A percentile compares a stretch with the other conserved stretches of the same genome.
Conservation (phyloP, 2,888 invertebrate species). For the Noctua janthina region DNA sequence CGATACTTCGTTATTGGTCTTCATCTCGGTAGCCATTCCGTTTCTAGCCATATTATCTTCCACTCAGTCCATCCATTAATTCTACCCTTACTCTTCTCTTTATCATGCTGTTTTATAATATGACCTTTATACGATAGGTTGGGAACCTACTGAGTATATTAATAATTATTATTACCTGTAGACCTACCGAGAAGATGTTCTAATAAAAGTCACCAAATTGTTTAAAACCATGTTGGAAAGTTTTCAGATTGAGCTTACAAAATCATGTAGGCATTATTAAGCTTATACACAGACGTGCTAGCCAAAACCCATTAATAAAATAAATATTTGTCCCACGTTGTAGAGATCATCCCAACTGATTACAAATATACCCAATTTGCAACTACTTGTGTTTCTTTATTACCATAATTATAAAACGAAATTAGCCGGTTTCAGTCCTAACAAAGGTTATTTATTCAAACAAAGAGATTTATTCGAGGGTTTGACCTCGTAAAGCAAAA, state of each 20-base stretch:
- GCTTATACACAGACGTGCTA: conserved; percentile 5
- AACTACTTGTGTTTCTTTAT: conserved; percentile 53
- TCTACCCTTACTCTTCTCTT: not conserved
- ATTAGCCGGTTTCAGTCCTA: conserved; percentile 30
- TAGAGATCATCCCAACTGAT: conserved; percentile 37
- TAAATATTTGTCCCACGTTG: conserved; percentile 35
- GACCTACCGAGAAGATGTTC: not conserved
- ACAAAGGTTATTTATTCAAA: conserved; percentile 54
- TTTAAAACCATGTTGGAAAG: not conserved
- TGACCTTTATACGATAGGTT: not conserved
- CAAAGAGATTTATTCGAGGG: conserved; percentile 56
- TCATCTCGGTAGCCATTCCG: not conserved
- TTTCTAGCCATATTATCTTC: not conserved
- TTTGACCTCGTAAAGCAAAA: conserved; percentile 45
- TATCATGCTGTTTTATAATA: not conserved
- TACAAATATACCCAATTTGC: conserved; percentile 47
- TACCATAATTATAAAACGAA: conserved; percentile 56
- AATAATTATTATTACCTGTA: not conserved
- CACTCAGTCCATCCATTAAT: not conserved
- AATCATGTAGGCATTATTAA: conserved; percentile 9
- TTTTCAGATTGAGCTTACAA: not conserved
- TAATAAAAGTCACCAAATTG: not conserved
- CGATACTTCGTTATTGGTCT: not conserved
- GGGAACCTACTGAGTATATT: not conserved
- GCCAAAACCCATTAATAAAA: conserved; percentile 25